These are phyloP conservation scores for Theodoxus fluviatilis DNA, from an alignment of 2,888 invertebrate genomes.

Conservation along the genomic window DNA sequence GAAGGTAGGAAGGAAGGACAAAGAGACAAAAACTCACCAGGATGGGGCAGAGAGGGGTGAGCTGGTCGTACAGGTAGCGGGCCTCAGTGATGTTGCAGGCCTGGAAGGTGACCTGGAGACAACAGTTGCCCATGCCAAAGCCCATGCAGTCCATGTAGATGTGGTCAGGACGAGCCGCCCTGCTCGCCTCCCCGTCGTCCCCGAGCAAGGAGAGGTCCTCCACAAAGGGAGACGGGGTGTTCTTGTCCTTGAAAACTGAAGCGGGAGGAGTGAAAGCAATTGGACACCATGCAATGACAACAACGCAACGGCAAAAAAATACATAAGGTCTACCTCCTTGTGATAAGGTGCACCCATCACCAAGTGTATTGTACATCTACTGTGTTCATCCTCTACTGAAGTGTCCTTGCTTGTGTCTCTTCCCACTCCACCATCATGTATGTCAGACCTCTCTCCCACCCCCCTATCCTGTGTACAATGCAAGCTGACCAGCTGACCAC, in stretches of 20 bases:
- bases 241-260: constrained; percentile 85
- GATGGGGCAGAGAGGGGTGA: constrained; percentile 95
- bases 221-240: constrained; percentile 75
- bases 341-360: too few relatives aligned
- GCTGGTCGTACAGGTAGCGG: constrained; percentile 92
- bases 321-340: too few relatives aligned
- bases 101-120: constrained; percentile 86
- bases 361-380: too few relatives aligned
- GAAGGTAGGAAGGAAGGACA: not conserved
- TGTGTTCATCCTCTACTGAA: too few relatives aligned
- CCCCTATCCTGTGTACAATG: too few relatives aligned
- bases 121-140: constrained; percentile 96
- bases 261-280: too few relatives aligned
- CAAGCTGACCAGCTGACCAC: too few relatives aligned
- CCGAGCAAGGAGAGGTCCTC: constrained; percentile 71
- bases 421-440: too few relatives aligned
- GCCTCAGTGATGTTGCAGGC: constrained; percentile 97
- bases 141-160: constrained; percentile 99
- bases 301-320: too few relatives aligned
- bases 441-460: too few relatives aligned
- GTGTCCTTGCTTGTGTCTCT: too few relatives aligned
- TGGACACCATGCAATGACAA: too few relatives aligned
- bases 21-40: constrained; percentile 72
- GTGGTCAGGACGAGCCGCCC: constrained; percentile 82
- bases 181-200: constrained; percentile 71